Evolutionary conservation across 2,888 invertebrate genomes (phyloP), one percentile per base, ranked within the genome.

Genomic region (Leptarthrus brevirostris): DNA sequence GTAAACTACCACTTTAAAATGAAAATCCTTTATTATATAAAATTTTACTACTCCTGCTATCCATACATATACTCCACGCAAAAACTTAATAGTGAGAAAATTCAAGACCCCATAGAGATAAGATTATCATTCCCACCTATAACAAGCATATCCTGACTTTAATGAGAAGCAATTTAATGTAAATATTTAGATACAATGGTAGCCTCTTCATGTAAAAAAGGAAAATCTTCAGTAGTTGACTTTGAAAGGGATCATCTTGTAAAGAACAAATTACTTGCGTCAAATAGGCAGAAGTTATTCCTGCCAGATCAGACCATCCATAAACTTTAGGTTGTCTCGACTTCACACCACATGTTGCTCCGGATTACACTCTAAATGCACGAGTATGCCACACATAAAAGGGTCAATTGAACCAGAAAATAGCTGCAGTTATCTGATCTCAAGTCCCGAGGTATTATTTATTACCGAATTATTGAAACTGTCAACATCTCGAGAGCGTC

Each of bases 381-480:
- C 30, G n/a, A 30, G 47, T 53, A 49, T 61, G 49, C 18, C 36
- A 49, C 54, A 72, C 49, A 47, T 66, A 66, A 47, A 52, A 14
- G 53, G 16, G 22, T 6, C 44, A 47, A 66, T 61, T 56, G 44
- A 24, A 20, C 12, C 66, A 22, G 64, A 54, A 26, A 49, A 47
- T 47, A 3, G 10, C 14, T 10, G 10, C 6, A 26, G 10, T 24
- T 66, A 49, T 66, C 30, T 8, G 30, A 30, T 30, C 66, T 10
- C 49, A 14, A n/a, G 40, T 56, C 40, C 40, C 10, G 47, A 72
- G 40, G 61, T 74, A 74, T 74, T 72, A 74, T 72, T 75, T 72
- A 72, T 73, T 73, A 75, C 75, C 73, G 69, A 73, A 75, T 75
- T 73, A 75, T 73, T 70, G 75, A 75, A 75, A 75, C 75, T 75